Base-by-base conservation (phyloP, 2,797 vertebrate species). In the Manis javanica region DNA sequence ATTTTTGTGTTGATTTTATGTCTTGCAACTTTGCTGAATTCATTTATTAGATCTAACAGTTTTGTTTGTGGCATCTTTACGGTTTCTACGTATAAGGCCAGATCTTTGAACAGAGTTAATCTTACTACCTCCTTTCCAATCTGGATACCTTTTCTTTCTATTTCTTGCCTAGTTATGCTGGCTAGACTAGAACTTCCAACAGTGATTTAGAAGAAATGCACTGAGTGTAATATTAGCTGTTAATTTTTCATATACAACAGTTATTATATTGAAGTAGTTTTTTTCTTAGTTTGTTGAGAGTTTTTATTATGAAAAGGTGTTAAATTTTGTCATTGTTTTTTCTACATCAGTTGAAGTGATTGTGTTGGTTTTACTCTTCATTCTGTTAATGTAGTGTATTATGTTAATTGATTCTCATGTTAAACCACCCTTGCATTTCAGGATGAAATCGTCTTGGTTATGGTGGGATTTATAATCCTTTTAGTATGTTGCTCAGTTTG, bases 311-410 rank as follows among this genome's bases (percentile, higher is more conserved):
- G 24, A 46, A 86, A 66, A 3, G 12, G 51, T 75, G 24, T 57
- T 46, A 18, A 57, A 81, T 87, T 87, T 87, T 86, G 42, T 78
- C 74, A 94, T 63, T 75, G 90, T 29, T 55, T 66, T 75, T 75
- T 92, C 23, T 24, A 19, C 31, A n/a, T 57, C 46, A 71, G 9
- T 55, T 11, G 15, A 87, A 42, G 55, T 18, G 39, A 49, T 29
- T 39, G 66, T 19, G 10, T 90, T 39, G 49, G 21, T 39, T 4
- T 7, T 7, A 4, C 2, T 55, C 0, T 79, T 81, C 31, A 29
- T 75, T 64, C 55, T 87, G 39, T 57, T 81, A 87, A 86, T 29
- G 12, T 59, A 61, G 14, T 42, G 16, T 55, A 57, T 59, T 63
- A 37, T 10, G 11, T 10, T 64, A 34, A 26, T 49, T 63, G 34